Conservation (phyloP, 2,888 invertebrate genomes). For the Caenorhabditis uteleia region DNA sequence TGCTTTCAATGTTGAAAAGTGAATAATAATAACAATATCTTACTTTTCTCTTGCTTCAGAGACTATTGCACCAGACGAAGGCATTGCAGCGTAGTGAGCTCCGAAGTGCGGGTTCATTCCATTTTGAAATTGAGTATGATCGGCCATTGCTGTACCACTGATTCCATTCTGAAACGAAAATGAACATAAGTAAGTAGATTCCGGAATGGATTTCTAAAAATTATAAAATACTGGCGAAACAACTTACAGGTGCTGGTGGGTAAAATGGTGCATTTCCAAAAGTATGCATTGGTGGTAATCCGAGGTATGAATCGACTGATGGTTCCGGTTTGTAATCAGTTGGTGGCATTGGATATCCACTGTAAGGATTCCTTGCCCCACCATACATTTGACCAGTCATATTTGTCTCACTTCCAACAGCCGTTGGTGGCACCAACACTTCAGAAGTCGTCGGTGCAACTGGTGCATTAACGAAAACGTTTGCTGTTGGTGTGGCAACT, state of each 20-base stretch:
- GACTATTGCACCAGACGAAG: conserved; percentile 5
- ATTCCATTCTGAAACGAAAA: conserved; percentile 17
- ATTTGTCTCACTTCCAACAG: too few relatives aligned
- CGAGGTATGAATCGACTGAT: conserved; percentile 9
- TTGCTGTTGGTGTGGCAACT: not conserved
- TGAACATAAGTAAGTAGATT: too few relatives aligned
- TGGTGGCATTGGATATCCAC: conserved; percentile 5
- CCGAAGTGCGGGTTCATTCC: conserved; percentile 13
- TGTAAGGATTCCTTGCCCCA: conserved; percentile 8
- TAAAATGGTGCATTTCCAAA: conserved; percentile 16
- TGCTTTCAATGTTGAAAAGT: too few relatives aligned
- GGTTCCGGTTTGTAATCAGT: conserved; percentile 14
- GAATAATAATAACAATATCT: too few relatives aligned
- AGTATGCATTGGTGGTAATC: too few relatives aligned
- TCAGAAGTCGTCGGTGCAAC: conserved; percentile 1
- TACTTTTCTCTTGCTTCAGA: too few relatives aligned
- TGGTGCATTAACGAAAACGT: not conserved
- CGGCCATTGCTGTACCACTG: conserved; percentile 9
- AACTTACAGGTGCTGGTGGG: conserved; percentile 11
- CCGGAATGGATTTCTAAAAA: too few relatives aligned
- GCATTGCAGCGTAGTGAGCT: conserved; percentile 5
- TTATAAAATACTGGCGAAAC: too few relatives aligned
- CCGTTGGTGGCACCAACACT: not conserved
- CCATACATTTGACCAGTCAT: conserved; percentile 17
- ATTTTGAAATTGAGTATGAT: conserved; percentile 13